Percentiles rank a stretch among this genome's conserved stretches.
Conservation (phyloP, 2,888 invertebrate genomes). For the Erpobdella octoculata region DNA sequence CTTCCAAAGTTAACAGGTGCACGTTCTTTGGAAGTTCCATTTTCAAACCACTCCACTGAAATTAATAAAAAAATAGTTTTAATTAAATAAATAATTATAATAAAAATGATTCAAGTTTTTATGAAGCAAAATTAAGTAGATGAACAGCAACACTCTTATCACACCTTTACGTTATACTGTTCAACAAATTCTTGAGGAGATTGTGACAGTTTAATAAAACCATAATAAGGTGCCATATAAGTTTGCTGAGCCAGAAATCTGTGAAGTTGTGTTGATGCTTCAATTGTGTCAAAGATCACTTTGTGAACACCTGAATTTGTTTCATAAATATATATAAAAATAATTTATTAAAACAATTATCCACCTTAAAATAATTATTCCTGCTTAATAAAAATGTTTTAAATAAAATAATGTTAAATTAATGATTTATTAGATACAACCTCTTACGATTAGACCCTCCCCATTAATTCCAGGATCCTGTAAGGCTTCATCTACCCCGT, state of each 20-base stretch:
- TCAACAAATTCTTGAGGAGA: constrained; percentile 37
- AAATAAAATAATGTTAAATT: no score
- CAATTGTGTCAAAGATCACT: constrained; percentile 43
- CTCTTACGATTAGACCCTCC: constrained; percentile 52
- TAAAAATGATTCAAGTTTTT: no score
- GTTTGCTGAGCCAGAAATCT: constrained; percentile 42
- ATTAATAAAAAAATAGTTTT: not conserved
- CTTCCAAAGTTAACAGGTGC: constrained; percentile 52
- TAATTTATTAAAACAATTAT: no score
- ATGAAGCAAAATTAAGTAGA: no score
- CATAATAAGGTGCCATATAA: constrained; percentile 45
- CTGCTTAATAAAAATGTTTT: no score
- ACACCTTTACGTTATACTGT: not conserved
- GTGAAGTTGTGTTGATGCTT: constrained; percentile 41
- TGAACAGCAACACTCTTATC: no score
- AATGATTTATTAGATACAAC: constrained; percentile 35
- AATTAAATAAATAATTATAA: not conserved
- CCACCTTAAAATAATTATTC: no score
- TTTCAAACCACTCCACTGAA: constrained; percentile 45
- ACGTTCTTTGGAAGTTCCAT: constrained; percentile 39
- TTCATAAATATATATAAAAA: no score
- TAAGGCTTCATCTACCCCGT: constrained; percentile 82
- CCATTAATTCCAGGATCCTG: constrained; percentile 64
- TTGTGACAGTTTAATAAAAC: constrained; percentile 37
- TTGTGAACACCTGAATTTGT: constrained; percentile 48